phyloP scores from a whole-genome alignment of 2,113 vertebrate genomes.

The Platysternon megacephalum region DNA sequence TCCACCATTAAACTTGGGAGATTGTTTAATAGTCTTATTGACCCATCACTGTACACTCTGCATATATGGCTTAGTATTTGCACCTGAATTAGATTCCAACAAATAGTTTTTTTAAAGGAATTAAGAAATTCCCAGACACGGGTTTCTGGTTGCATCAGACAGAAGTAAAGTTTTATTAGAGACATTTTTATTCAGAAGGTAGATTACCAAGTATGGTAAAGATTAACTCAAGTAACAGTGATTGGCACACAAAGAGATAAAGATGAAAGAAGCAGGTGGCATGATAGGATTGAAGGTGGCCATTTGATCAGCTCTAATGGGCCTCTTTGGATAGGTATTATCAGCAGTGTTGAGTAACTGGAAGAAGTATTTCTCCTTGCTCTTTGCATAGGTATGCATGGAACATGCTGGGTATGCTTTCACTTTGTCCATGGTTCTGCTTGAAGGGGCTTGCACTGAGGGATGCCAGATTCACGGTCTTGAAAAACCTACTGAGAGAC shows the following conservation, averaged over 20 bases:
- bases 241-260: not conserved
- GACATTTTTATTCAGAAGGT: not conserved
- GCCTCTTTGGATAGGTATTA: not conserved
- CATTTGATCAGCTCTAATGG: not conserved
- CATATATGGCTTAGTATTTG: not conserved
- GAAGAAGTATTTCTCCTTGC: not conserved
- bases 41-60: fast-evolving
- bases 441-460: not conserved
- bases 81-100: not conserved
- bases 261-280: not conserved
- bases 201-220: not conserved
- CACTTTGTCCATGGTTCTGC: not conserved
- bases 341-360: not conserved
- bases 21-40: fast-evolving
- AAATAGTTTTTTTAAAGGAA: not conserved
- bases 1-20: fast-evolving
- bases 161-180: slow-evolving; percentile 68
- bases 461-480: not conserved
- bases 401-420: fast-evolving
- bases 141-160: slow-evolving; percentile 38
- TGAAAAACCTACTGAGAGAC: slow-evolving; percentile 42
- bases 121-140: not conserved
- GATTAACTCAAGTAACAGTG: slow-evolving; percentile 7
- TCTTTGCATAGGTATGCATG: not conserved
- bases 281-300: not conserved